These are phyloP conservation scores for Drosophila equinoxialis DNA, from an alignment of 1,140 invertebrate genomes.

Conservation along the genomic window DNA sequence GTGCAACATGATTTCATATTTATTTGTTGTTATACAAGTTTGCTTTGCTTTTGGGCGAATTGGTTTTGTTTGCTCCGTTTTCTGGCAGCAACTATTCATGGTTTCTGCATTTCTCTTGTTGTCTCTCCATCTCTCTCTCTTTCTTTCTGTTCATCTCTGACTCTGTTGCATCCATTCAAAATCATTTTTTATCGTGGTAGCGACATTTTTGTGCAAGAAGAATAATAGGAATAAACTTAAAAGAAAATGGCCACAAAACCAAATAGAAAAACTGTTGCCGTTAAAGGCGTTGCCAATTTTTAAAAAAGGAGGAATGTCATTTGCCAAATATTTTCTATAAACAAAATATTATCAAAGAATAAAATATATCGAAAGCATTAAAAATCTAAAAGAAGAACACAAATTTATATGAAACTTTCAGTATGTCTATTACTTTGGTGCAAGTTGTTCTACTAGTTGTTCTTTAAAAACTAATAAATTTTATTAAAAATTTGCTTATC, in stretches of 20 bases:
- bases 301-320: neutral
- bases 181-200: conserved; percentile 3
- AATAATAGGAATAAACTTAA: neutral
- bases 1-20: conserved; percentile 68
- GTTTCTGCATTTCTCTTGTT: conserved; percentile 28
- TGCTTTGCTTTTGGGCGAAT: conserved; percentile 41
- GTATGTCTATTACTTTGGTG: too few relatives aligned
- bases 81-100: conserved; percentile 48
- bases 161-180: neutral
- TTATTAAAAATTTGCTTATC: neutral
- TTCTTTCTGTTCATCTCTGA: neutral
- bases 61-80: conserved; percentile 46
- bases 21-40: conserved; percentile 63
- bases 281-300: conserved; percentile 5
- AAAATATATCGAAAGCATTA: neutral
- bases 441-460: too few relatives aligned
- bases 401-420: too few relatives aligned
- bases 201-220: neutral
- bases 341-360: neutral
- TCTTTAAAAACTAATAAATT: neutral
- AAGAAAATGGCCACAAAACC: conserved; percentile 2
- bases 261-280: conserved; percentile 3
- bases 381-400: too few relatives aligned
- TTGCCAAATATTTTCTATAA: neutral
- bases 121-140: neutral